Percentiles rank a stretch among this genome's conserved stretches.
Conservation (phyloP, 2,888 invertebrate genomes). For the Pachydiplax longipennis region DNA sequence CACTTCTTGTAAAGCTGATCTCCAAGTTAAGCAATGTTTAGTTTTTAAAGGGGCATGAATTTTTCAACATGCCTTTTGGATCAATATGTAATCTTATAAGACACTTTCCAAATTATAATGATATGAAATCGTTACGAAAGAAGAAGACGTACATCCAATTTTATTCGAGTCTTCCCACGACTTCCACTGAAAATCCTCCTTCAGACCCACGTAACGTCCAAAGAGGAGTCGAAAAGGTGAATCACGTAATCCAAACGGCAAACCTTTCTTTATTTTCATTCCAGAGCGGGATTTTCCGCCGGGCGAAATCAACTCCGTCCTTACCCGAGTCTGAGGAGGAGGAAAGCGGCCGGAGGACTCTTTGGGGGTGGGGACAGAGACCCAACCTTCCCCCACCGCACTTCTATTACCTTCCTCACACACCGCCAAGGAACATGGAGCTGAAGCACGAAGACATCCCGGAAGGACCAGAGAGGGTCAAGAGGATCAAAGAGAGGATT, state of each 20-base stretch:
- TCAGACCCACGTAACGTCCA: not conserved
- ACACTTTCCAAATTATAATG: too few relatives aligned
- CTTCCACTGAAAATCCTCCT: too few relatives aligned
- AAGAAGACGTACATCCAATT: too few relatives aligned
- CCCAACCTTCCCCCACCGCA: conserved; percentile 1
- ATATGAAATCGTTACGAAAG: too few relatives aligned
- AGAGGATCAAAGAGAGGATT: not conserved
- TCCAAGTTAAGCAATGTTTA: too few relatives aligned
- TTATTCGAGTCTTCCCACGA: too few relatives aligned
- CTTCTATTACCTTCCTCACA: conserved; percentile 21
- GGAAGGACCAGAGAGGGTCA: not conserved
- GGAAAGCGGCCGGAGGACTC: not conserved
- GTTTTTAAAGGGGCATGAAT: too few relatives aligned
- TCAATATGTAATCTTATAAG: too few relatives aligned
- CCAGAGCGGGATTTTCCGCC: not conserved
- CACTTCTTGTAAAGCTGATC: too few relatives aligned
- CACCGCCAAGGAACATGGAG: not conserved
- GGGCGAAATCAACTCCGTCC: conserved; percentile 23
- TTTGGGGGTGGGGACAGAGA: conserved; percentile 17
- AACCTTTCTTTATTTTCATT: not conserved
- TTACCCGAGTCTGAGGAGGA: not conserved
- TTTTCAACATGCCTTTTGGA: too few relatives aligned
- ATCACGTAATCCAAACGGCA: not conserved
- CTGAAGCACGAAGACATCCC: conserved; percentile 29
- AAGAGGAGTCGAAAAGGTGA: not conserved